Base-by-base conservation (phyloP, 2,888 invertebrate genomes). In the Trissolcus japonicus region DNA sequence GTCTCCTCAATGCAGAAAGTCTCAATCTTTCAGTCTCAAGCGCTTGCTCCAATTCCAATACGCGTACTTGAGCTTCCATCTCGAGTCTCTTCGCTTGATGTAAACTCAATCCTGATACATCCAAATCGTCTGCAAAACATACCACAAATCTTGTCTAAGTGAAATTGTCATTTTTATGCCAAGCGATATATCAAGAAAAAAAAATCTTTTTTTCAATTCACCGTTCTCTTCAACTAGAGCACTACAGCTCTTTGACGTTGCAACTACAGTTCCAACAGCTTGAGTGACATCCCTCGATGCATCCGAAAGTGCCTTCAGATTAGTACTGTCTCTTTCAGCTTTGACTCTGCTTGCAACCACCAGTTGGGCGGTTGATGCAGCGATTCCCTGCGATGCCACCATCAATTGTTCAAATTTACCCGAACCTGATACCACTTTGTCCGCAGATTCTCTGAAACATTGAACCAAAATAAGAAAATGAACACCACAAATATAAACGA, bases 341-440 rank as follows among this genome's bases (percentile, higher is more conserved):
- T 99, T 97, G 6, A 99, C 99, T 68, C 96, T 93, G 80, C 98
- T 98, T 13, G 99, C 97, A 0, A 99, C 98, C 61, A 99, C 99
- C 72, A 99, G 91, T 90, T 99, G 99, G 56, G 98, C 98, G 1
- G 99, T 99, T 81, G 95, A 96, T 76, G 96, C 98, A 66, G 97
- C 96, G 74, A 98, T 97, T 89, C 97, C 97, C 90, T 99, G 98
- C 19, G 99, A 98, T 6, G 98, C 98, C 0, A 98, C 99, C 74
- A 98, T 95, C 75, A 99, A 92, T 86, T 96, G 96, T 86, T 98
- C 97, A 86, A 96, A 93, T 88, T 97, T 97, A 0, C 96, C 96
- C 80, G 94, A 92, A 11, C 94, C 94, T 25, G 93, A 93, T 17
- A 98, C 95, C 11, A 97, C 95, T 88, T 95, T 95, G 90, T 99